These are phyloP conservation scores for Drosophila orena DNA, from an alignment of 1,140 invertebrate genomes.

Conservation along the genomic window DNA sequence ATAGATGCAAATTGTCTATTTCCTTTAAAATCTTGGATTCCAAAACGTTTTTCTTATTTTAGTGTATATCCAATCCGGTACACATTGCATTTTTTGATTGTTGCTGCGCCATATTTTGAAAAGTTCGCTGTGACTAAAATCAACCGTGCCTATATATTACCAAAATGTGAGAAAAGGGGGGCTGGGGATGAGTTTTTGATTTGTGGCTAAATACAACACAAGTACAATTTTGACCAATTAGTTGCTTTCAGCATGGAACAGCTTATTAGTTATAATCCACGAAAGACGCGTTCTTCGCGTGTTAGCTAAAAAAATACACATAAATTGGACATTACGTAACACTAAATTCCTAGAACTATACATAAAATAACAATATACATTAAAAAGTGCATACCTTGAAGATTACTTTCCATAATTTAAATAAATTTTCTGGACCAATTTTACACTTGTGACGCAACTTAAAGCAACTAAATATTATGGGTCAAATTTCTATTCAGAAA, in stretches of 20 bases:
- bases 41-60: slow-evolving; percentile 15
- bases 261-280: not conserved
- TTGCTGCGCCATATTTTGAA: slow-evolving; percentile 10
- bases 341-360: not conserved
- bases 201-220: not conserved
- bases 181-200: slow-evolving; percentile 8
- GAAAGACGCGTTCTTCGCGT: not conserved
- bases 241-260: not conserved
- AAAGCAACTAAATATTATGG: too few species aligned
- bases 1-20: too few species aligned
- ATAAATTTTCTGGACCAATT: too few species aligned
- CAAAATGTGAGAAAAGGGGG: slow-evolving; percentile 1
- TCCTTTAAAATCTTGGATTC: slow-evolving; percentile 6
- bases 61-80: slow-evolving; percentile 9
- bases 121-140: slow-evolving; percentile 5
- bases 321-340: not conserved
- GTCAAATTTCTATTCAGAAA: too few species aligned
- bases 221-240: not conserved
- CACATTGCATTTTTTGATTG: slow-evolving; percentile 9
- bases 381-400: too few species aligned
- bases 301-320: not conserved
- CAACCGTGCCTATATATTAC: not conserved
- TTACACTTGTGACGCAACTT: too few species aligned
- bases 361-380: not conserved
- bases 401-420: too few species aligned